These are phyloP conservation scores for Pangasius macronema DNA, from an alignment of 2,797 vertebrate species.

Conservation along the genomic window DNA sequence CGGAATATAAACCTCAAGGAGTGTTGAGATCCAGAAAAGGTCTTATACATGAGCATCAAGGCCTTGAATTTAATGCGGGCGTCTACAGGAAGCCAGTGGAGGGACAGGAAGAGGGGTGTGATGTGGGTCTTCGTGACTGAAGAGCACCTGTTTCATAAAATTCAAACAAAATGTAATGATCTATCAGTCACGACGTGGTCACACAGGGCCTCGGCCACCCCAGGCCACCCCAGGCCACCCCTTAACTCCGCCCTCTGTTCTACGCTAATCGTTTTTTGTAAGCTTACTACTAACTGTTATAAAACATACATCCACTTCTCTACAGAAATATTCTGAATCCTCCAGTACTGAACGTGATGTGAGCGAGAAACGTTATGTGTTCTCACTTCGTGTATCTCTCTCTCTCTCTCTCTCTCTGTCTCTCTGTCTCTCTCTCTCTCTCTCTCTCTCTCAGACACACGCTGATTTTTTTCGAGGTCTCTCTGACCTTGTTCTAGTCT, in stretches of 20 bases:
- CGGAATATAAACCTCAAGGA: no score
- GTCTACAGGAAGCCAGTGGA: no score
- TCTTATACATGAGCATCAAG: no score
- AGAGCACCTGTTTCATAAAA: not conserved
- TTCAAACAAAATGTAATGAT: not conserved
- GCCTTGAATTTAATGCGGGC: no score
- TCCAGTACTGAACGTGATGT: not conserved
- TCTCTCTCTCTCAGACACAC: conserved; percentile 4
- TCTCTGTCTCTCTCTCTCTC: conserved; percentile 33
- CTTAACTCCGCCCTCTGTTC: not conserved
- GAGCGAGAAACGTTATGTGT: not conserved
- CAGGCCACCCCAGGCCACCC: not conserved
- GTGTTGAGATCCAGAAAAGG: no score
- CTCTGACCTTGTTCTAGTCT: conserved; percentile 39
- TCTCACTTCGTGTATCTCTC: not conserved
- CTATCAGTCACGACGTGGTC: not conserved
- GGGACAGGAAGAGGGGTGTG: no score
- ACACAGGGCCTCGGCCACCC: not conserved
- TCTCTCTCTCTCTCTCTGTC: not conserved
- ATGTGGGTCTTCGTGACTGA: not conserved
- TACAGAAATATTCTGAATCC: not conserved
- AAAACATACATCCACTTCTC: not conserved
- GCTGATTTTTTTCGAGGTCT: conserved; percentile 45
- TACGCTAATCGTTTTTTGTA: not conserved
- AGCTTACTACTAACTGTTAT: not conserved